Percentiles rank a stretch among this genome's conserved stretches.
Conservation (phyloP, 2,888 invertebrate species). For the Micoletzkya japonica region DNA sequence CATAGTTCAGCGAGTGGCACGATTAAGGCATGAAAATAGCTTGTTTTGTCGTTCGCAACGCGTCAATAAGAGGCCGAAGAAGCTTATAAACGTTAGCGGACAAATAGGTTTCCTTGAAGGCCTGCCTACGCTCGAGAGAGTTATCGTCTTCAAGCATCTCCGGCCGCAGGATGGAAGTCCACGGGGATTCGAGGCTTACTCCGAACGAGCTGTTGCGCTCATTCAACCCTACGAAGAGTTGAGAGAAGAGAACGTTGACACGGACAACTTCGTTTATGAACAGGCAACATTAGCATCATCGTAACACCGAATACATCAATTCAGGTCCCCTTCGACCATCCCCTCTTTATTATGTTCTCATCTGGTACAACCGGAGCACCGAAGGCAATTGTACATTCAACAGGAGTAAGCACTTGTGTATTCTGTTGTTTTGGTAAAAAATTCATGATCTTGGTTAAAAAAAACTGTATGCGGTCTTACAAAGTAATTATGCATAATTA, state of each 20-base stretch:
- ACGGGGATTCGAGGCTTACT: conserved; percentile 5
- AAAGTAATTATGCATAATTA: conserved; percentile 24
- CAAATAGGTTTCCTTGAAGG: conserved; percentile 35
- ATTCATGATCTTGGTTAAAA: not conserved
- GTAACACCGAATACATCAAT: conserved; percentile 66
- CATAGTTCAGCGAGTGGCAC: too few relatives aligned
- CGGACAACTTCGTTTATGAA: not conserved
- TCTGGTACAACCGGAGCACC: conserved; percentile 72
- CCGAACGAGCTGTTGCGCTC: not conserved
- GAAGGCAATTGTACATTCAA: conserved; percentile 71
- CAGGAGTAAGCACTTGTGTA: conserved; percentile 69
- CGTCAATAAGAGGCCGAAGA: too few relatives aligned
- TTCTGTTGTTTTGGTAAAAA: not conserved
- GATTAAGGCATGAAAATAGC: too few relatives aligned
- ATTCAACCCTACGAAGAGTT: not conserved
- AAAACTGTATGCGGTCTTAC: conserved; percentile 22
- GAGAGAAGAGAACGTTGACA: not conserved
- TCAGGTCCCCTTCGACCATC: conserved; percentile 70
- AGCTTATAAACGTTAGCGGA: not conserved
- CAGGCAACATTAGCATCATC: conserved; percentile 4
- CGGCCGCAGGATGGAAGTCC: conserved; percentile 22
- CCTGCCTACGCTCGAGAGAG: conserved; percentile 46
- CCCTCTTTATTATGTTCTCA: conserved; percentile 70
- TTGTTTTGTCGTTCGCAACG: too few relatives aligned
- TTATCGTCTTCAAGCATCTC: conserved; percentile 47